Evolutionary conservation across 2,113 vertebrate species (phyloP), one percentile per base, ranked within the genome.

Genomic region (Alouatta palliata): DNA sequence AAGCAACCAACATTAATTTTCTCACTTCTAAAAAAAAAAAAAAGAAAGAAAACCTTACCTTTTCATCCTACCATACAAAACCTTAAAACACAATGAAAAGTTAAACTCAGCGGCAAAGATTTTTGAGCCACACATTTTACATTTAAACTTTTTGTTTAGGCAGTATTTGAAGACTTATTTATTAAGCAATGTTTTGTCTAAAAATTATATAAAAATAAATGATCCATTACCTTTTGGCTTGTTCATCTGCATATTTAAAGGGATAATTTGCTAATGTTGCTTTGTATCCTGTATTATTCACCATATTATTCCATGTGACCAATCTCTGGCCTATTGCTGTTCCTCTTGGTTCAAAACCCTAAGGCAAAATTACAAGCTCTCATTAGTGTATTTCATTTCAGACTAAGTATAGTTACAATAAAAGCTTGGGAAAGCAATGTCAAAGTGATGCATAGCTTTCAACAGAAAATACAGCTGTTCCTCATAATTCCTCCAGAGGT

Each of bases 301-400:
- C 99, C 99, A 99, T 99, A 93, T 99, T 99, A 98, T 99, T 99
- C 99, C 99, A 99, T 0, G 99, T 99, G 96, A 99, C 99, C 98
- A 99, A 96, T n/a, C 99, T 99, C 98, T 99, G 99, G 87, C 99
- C 99, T 98, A 99, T 99, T 43, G 99, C 99, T 0, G 99, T 99
- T 87, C 99, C 99, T 97, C 99, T 99, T 45, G 99, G 99, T 97
- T 99, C 99, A 96, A 99, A 99, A 83, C 99, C 99, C 99, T 99
- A 97, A 40, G 30, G 56, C 81, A 98, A 75, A 98, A 97, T 61
- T 12, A 96, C 35, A 91, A 30, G 96, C 96, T 97, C 95, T 94
- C 64, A 95, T 97, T 91, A 98, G 97, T 86, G 35, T 61, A 84
- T 90, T 54, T 96, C 73, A 94, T 80, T 97, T 76, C 64, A 66